phyloP scores from a whole-genome alignment of 1,140 invertebrate species.

The Cherax quadricarinatus region DNA sequence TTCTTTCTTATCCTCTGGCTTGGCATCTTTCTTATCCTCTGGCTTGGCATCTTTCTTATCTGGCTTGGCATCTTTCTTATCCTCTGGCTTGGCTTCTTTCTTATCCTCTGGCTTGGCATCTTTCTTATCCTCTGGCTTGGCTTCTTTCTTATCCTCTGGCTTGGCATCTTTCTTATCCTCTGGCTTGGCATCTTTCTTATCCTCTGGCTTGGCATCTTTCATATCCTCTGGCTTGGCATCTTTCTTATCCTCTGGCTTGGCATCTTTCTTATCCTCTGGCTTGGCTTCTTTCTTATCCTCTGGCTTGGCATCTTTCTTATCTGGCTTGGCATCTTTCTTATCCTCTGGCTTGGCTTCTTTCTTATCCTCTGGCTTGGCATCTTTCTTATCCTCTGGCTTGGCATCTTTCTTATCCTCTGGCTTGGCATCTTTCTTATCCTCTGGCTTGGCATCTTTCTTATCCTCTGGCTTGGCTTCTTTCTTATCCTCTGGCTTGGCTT shows the following conservation, averaged over 20 bases:
- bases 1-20: neutral
- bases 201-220: too few species aligned
- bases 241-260: too few species aligned
- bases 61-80: neutral
- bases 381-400: neutral
- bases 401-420: neutral
- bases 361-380: neutral
- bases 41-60: neutral
- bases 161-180: too few species aligned
- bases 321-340: too few species aligned
- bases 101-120: slow-evolving; percentile 6
- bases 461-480: neutral
- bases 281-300: too few species aligned
- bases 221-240: too few species aligned
- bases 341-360: neutral
- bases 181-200: too few species aligned
- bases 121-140: too few species aligned
- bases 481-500: neutral
- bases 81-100: neutral
- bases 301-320: too few species aligned
- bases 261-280: too few species aligned
- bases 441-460: neutral
- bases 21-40: neutral
- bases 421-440: neutral
- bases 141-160: too few species aligned